Base-by-base conservation (phyloP, 2,797 vertebrate species). In the Malacoctenus gilli region DNA sequence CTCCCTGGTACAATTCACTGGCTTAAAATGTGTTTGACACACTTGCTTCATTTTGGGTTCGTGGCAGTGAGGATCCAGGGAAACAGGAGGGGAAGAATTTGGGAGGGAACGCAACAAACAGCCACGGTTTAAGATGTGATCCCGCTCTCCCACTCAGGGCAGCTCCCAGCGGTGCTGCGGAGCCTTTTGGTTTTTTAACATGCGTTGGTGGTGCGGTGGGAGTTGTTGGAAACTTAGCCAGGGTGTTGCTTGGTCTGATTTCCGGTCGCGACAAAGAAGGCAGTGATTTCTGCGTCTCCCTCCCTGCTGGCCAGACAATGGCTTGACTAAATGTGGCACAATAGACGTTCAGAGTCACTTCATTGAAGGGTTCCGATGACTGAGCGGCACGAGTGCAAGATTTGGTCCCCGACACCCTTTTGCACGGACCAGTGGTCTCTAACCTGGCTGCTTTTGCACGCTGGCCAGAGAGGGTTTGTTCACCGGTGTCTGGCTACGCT, bases 241-340 rank as follows among this genome's bases (percentile, higher is more conserved):
- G 82, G 80, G 79, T 80, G 85, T 86, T 74, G 76, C 78, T 76
- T 46, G 62, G 58, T 67, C 54, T 71, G 69, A 87, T 81, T 89
- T 85, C 88, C 84, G 82, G 67, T 68, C n/a, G 68, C 65, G 50
- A 87, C 87, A 84, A 85, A 72, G 58, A 87, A 87, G 66, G 70
- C 87, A 72, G 69, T 83, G 83, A 85, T 89, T 85, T 86, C 71
- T 75, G 70, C 58, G 47, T 81, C 82, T 82, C 75, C 70, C 68
- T 79, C 71, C 75, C 68, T 53, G 42, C 79, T 72, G 64, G 67
- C 68, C 68, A 80, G 75, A 87, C 85, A 91, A 88, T 88, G 84
- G 80, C 69, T 46, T 1, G 22, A 70, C 86, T 90, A 89, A 89
- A 91, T 84, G 63, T 40, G 72, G 83, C 83, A 88, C 87, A 91